Evolutionary conservation across 2,888 invertebrate species (phyloP), one percentile per base, ranked within the genome.

Genomic region (Aproaerema taeniolella): DNA sequence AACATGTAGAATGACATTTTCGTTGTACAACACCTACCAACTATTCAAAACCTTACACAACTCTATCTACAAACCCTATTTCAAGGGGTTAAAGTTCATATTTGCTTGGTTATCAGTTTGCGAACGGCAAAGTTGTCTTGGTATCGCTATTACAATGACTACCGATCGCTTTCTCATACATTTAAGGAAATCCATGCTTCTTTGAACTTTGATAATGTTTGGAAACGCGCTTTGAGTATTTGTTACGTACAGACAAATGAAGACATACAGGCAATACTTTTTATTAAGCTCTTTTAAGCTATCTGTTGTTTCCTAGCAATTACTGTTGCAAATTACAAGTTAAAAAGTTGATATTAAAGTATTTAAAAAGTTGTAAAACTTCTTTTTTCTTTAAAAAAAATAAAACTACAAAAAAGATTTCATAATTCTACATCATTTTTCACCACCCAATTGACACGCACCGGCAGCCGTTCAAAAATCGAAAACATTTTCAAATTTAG

Each of bases 401-500:
- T 50, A 46, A 52, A 52, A 43, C 42, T 38, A 35, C 43, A 51
- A 43, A n/a, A n/a, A 35, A 15, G 26, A 35, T 35, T 35, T 35
- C 35, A 35, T 35, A 35, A 35, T 35, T 28, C 28, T 28, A 51
- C 50, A 58, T 64, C 63, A 70, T 73, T 74, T 70, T 65, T 68
- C 69, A 69, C 51, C 49, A 47, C 50, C 51, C 51, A 62, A 79
- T 74, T 77, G 81, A 79, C 73, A 67, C 54, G 59, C 61, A 63
- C 50, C 61, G 65, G 67, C 76, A 74, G 77, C 77, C 77, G 77
- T 74, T 78, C 64, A 66, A 74, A 81, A 73, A 80, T 82, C 74
- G 73, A 81, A 82, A 77, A 74, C 74, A 75, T 77, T 80, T 53
- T 83, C 81, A 75, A 70, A 83, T 71, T 71, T 85, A 85, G 85